These are phyloP conservation scores for Caenorhabditis panamensis DNA, from an alignment of 2,888 invertebrate genomes.

Conservation along the genomic window DNA sequence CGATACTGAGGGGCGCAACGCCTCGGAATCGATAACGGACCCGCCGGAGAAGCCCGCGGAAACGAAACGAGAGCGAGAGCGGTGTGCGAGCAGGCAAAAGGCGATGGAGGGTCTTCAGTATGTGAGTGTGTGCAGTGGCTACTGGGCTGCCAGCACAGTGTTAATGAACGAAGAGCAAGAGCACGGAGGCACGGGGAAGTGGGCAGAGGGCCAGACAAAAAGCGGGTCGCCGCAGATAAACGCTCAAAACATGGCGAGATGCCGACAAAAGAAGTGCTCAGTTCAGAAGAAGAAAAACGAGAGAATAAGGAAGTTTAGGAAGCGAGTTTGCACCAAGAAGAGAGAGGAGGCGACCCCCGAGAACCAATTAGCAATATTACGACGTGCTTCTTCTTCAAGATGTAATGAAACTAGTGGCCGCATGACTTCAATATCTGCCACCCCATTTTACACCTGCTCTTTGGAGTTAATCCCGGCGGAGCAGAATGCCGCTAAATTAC, in stretches of 20 bases:
- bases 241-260: slow-evolving; percentile 32
- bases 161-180: slow-evolving; percentile 49
- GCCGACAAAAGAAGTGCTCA: slow-evolving; percentile 27
- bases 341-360: slow-evolving; percentile 8
- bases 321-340: not conserved
- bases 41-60: slow-evolving; percentile 19
- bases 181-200: slow-evolving; percentile 2
- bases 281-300: slow-evolving; percentile 4
- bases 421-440: slow-evolving; percentile 25
- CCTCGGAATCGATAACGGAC: slow-evolving; percentile 42
- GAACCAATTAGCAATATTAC: slow-evolving; percentile 55
- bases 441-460: slow-evolving; percentile 27
- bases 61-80: slow-evolving; percentile 6
- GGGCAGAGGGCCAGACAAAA: slow-evolving; percentile 29
- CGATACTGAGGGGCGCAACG: slow-evolving; percentile 1
- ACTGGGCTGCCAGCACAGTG: slow-evolving; percentile 43
- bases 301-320: slow-evolving; percentile 28
- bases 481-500: no score
- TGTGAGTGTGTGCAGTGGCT: slow-evolving; percentile 36
- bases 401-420: slow-evolving; percentile 35
- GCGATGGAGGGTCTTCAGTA: slow-evolving; percentile 37
- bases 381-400: slow-evolving; percentile 9
- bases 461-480: no score
- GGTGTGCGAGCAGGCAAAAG: slow-evolving; percentile 15
- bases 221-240: slow-evolving; percentile 30